Base-by-base conservation (phyloP, 2,888 invertebrate species). In the Esperia sulphurella region DNA sequence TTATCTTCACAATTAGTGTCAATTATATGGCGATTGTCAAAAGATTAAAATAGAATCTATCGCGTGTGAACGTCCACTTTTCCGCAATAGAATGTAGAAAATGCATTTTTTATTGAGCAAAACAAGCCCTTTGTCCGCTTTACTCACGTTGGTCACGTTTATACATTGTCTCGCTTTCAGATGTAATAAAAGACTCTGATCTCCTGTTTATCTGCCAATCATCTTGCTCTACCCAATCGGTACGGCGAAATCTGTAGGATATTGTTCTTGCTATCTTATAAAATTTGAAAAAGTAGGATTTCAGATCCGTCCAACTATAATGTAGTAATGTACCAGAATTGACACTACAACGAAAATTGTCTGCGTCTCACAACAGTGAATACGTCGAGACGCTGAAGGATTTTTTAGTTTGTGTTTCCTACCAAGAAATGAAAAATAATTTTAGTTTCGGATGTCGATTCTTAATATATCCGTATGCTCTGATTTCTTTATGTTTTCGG, bases 31-130 rank as follows among this genome's bases (percentile, higher is more conserved):
- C 72, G 75, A 82, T 84, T 83, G 77, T 82, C 84, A 79, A 86
- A 86, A 86, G 83, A 78, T 83, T 82, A 80, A 83, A 82, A 85
- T 82, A 83, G 77, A 83, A 76, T 75, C 59, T 72, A 79, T 88
- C 79, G 88, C 88, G 86, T 88, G 88, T 78, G 75, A 75, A 78
- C 65, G 68, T 55, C 52, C 78, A 83, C 79, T 83, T 87, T 86
- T 80, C 79, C 71, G 63, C 60, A 48, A 59, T 79, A 83, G 76
- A 79, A 80, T 80, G 78, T 79, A 77, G 79, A 81, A 77, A 81
- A 79, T 62, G 67, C 45, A 38, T 53, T 50, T 68, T 79, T 75
- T 78, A 81, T 80, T 54, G 56, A 51, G 54, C 45, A 44, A 48
- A 61, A 59, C 63, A 67, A 53, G 68, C 77, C 72, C 79, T 84